Evolutionary conservation across 2,888 invertebrate genomes (phyloP).

Genomic region (Drosophila birchii): DNA sequence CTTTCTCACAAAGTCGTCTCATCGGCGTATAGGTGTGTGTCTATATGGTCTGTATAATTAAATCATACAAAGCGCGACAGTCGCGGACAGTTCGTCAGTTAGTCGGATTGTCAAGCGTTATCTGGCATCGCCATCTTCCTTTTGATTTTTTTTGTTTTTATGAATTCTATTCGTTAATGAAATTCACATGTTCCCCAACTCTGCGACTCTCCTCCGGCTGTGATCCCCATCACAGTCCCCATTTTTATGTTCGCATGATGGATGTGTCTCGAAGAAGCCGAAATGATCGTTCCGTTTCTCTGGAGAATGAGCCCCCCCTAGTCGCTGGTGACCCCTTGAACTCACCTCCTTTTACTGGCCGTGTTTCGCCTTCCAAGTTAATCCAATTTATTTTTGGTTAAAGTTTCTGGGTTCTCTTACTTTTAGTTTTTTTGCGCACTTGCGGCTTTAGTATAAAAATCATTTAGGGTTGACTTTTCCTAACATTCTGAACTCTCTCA

Average conservation of each 20-base stretch:
- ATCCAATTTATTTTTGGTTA: conserved; percentile 31
- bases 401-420: conserved; percentile 12
- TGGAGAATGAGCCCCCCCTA: neutral
- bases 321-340: conserved; percentile 28
- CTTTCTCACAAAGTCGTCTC: conserved; percentile 65
- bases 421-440: conserved; percentile 27
- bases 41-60: conserved; percentile 47
- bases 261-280: conserved; percentile 59
- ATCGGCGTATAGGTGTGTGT: conserved; percentile 27
- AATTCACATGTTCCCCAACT: conserved; percentile 73
- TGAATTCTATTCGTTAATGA: conserved; percentile 66
- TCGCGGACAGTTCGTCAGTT: conserved; percentile 39
- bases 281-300: conserved; percentile 32
- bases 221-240: conserved; percentile 48
- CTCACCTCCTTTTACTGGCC: conserved; percentile 34
- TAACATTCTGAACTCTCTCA: conserved; percentile 58
- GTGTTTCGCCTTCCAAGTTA: conserved; percentile 27
- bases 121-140: conserved; percentile 65
- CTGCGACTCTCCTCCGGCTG: conserved; percentile 9
- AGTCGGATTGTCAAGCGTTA: conserved; percentile 49
- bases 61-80: conserved; percentile 43
- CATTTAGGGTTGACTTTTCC: conserved; percentile 61
- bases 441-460: conserved; percentile 35
- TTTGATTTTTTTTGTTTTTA: conserved; percentile 31
- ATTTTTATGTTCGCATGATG: conserved; percentile 59